Evolutionary conservation across 2,888 invertebrate genomes (phyloP).

Genomic region (Pomacea canaliculata): DNA sequence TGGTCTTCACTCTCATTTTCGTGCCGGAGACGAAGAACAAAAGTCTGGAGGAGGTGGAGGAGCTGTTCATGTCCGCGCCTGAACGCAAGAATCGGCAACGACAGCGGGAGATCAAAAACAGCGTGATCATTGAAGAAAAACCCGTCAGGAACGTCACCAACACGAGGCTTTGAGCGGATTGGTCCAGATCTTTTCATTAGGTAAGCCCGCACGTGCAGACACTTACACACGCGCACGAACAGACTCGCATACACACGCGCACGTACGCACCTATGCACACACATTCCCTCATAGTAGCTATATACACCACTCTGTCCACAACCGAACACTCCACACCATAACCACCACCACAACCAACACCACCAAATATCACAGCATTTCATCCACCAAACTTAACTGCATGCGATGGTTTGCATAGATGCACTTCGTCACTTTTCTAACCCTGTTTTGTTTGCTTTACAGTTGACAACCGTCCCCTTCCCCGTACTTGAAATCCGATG

Average conservation of each 20-base stretch:
- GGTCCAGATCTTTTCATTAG: neutral
- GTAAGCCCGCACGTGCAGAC: neutral
- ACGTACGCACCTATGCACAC: neutral
- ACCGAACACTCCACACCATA: no score
- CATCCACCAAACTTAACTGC: no score
- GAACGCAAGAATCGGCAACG: conserved; percentile 2
- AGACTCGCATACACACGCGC: conserved; percentile 7
- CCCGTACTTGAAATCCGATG: no score
- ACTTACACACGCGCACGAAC: conserved; percentile 11
- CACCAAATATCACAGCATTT: no score
- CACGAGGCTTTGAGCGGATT: conserved; percentile 1
- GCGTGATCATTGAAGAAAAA: conserved; percentile 4
- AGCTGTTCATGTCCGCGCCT: conserved; percentile 58
- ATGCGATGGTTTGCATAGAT: no score
- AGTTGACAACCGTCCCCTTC: no score
- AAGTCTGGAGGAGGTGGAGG: conserved; percentile 72
- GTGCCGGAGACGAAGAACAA: conserved; percentile 73
- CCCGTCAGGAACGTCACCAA: neutral
- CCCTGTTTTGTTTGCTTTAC: no score
- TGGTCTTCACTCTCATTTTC: conserved; percentile 69
- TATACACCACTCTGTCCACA: no score
- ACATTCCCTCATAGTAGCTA: neutral
- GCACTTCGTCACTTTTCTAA: no score
- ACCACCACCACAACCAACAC: no score
- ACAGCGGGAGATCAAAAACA: conserved; percentile 5